Evolutionary conservation across 2,797 vertebrate species (phyloP).

Genomic region (Chaenodraco wilsoni): DNA sequence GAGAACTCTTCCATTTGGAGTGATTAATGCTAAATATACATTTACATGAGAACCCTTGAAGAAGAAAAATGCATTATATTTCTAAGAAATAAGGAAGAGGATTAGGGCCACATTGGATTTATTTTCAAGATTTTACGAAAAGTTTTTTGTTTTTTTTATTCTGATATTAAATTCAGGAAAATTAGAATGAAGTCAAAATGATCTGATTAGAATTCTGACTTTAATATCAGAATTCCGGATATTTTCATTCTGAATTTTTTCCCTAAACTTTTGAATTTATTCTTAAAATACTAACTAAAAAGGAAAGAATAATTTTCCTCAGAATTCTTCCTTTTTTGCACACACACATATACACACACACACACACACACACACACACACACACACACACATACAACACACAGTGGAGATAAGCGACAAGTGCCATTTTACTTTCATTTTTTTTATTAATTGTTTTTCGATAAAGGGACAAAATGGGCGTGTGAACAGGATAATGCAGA

Average conservation of each 20-base stretch:
- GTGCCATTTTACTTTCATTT: conserved; percentile 86
- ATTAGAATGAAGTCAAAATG: too few relatives aligned
- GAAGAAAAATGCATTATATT: neutral
- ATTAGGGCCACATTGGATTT: too few relatives aligned
- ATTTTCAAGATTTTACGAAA: too few relatives aligned
- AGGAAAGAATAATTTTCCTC: too few relatives aligned
- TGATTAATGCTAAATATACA: neutral
- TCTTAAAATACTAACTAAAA: too few relatives aligned
- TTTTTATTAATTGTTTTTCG: conserved; percentile 89
- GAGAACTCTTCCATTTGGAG: neutral
- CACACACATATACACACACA: conserved; percentile 24
- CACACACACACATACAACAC: conserved; percentile 38
- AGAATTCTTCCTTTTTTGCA: too few relatives aligned
- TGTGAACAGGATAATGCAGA: conserved; percentile 99
- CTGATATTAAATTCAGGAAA: too few relatives aligned
- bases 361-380: conserved; percentile 35
- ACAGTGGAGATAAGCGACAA: conserved; percentile 65
- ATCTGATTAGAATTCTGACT: too few relatives aligned
- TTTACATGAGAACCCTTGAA: neutral
- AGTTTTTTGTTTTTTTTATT: too few relatives aligned
- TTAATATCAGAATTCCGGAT: too few relatives aligned
- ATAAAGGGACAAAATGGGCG: conserved; percentile 99
- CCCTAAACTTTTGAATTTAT: too few relatives aligned
- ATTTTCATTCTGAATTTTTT: too few relatives aligned
- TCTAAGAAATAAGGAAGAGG: neutral